A percentile compares a stretch with the other conserved stretches of the same genome.
phyloP scores from a whole-genome alignment of 2,797 vertebrate genomes.

The Bradypus variegatus region DNA sequence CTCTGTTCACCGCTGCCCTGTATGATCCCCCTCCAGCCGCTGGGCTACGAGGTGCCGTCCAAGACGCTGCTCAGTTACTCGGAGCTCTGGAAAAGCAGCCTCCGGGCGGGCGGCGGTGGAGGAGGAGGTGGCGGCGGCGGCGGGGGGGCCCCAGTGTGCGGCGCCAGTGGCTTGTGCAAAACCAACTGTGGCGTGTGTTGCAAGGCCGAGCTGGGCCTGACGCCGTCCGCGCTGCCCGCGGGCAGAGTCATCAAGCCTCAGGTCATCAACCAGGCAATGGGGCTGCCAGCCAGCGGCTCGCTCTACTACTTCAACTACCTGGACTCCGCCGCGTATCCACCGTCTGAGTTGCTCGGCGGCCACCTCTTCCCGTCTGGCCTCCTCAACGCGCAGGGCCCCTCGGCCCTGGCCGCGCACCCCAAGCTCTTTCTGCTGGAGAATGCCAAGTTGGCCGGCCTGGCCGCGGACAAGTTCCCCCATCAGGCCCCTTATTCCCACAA shows the following conservation, averaged over 20 bases:
- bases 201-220: constrained; percentile 83
- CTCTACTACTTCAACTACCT: constrained; percentile 97
- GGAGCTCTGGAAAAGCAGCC: constrained; percentile 92
- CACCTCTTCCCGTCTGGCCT: constrained; percentile 84
- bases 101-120: constrained; percentile 74
- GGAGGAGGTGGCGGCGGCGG: constrained; percentile 48
- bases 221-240: constrained; percentile 78
- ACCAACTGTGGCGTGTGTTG: constrained; percentile 87
- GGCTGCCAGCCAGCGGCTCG: constrained; percentile 84
- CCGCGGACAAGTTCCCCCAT: constrained; percentile 83
- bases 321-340: constrained; percentile 87
- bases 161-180: constrained; percentile 86
- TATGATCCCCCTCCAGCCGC: constrained; percentile 90
- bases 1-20: constrained; percentile 92
- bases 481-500: constrained; percentile 86
- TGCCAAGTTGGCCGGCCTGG: constrained; percentile 82
- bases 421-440: constrained; percentile 91
- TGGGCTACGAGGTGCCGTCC: constrained; percentile 90
- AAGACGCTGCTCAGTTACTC: constrained; percentile 95
- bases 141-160: constrained; percentile 74
- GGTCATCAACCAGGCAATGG: constrained; percentile 90
- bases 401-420: constrained; percentile 88
- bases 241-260: constrained; percentile 94
- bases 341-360: constrained; percentile 82
- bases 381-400: constrained; percentile 83